A percentile compares a stretch with the other conserved stretches of the same genome.
Evolutionary conservation across 2,113 vertebrate species (phyloP).

Genomic region (Bufo gargarizans): DNA sequence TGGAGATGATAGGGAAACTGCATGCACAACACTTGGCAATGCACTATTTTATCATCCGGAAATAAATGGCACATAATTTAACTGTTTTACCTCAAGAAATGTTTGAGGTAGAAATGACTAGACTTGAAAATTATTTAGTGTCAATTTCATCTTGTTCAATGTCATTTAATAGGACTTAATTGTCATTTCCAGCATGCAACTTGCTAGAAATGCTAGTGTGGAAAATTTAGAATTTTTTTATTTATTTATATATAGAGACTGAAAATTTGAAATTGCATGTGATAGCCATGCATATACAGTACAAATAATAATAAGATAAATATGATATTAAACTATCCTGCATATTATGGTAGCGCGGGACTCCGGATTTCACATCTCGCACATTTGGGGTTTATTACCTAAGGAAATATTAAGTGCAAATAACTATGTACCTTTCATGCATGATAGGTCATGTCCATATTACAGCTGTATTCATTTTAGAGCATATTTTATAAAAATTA

Average conservation of each 20-base stretch:
- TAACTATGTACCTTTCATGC: neutral
- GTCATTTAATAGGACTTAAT: slow-evolving; percentile 5
- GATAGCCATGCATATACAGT: slow-evolving; percentile 30
- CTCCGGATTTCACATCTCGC: slow-evolving; percentile 5
- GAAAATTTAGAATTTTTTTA: neutral
- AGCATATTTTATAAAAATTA: slow-evolving; percentile 13
- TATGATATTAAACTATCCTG: neutral
- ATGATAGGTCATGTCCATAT: neutral
- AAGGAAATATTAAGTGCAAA: slow-evolving; percentile 22
- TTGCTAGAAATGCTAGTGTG: slow-evolving; percentile 20
- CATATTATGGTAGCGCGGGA: neutral
- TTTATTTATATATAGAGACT: slow-evolving; percentile 10
- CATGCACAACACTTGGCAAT: slow-evolving; percentile 57
- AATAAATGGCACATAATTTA: slow-evolving; percentile 45
- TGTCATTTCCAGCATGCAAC: slow-evolving; percentile 14
- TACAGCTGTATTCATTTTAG: neutral
- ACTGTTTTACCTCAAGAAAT: neutral
- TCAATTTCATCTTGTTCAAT: slow-evolving; percentile 2
- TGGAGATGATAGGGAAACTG: slow-evolving; percentile 37
- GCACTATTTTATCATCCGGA: slow-evolving; percentile 23
- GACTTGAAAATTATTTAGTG: slow-evolving; percentile 17
- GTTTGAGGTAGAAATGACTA: neutral
- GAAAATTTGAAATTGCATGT: slow-evolving; percentile 40
- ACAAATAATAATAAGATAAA: slow-evolving; percentile 15
- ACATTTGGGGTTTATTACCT: slow-evolving; percentile 9